Evolutionary conservation across 1,140 invertebrate genomes (phyloP).

Genomic region (Hyles vespertilio): DNA sequence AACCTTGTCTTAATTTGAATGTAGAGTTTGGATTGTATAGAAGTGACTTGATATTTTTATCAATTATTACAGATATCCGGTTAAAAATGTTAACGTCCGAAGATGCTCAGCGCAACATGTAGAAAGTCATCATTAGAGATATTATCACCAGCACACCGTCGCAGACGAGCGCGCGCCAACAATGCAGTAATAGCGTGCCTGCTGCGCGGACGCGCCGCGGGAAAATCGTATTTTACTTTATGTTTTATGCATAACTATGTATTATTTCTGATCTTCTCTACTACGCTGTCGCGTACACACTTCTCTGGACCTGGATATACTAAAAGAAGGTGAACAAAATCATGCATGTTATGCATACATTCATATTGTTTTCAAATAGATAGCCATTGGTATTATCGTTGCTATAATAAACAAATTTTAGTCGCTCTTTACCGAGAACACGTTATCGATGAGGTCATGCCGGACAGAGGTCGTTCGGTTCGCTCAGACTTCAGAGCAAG

Average conservation of each 20-base stretch:
- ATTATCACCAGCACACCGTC: constrained; percentile 44
- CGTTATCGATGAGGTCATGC: constrained; percentile 42
- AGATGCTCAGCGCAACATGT: constrained; percentile 4
- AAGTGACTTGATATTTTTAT: no score
- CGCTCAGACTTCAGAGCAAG: neutral
- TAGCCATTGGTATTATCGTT: no score
- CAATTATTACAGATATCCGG: no score
- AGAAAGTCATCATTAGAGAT: constrained; percentile 55
- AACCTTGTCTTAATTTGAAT: no score
- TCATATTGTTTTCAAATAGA: no score
- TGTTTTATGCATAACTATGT: constrained; percentile 53
- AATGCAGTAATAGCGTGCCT: constrained; percentile 56
- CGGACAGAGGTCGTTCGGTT: constrained; percentile 35
- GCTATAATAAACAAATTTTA: constrained; percentile 12
- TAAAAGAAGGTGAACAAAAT: no score
- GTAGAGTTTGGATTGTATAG: no score
- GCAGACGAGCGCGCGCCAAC: constrained; percentile 48
- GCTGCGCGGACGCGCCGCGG: constrained; percentile 29
- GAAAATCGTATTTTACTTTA: constrained; percentile 62
- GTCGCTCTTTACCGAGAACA: constrained; percentile 11
- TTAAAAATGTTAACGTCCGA: neutral
- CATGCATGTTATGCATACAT: no score
- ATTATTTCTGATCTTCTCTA: constrained; percentile 1
- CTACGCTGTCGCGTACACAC: no score
- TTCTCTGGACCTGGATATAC: no score